Evolutionary conservation across 2,797 vertebrate species (phyloP).

Genomic region (Chloroceryle inda): DNA sequence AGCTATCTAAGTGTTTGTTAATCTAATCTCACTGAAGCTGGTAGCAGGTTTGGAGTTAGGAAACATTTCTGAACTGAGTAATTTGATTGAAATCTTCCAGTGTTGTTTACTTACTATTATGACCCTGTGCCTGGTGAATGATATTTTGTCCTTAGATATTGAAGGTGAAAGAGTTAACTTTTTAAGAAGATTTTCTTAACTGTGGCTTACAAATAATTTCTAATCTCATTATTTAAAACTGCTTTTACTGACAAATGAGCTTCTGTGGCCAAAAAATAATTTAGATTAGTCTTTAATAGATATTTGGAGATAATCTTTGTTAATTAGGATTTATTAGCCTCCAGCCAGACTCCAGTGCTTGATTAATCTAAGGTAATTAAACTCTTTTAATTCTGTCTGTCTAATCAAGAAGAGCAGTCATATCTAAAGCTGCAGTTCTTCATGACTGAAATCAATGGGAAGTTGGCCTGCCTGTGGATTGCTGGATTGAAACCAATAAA

Average conservation of each 20-base stretch:
- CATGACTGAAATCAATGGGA: not conserved
- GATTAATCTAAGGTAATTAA: slow-evolving; percentile 65
- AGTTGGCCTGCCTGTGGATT: not conserved
- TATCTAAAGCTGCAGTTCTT: not conserved
- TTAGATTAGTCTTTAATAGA: slow-evolving; percentile 29
- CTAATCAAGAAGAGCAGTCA: slow-evolving; percentile 20
- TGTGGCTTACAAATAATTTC: not conserved
- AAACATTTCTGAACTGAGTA: not conserved
- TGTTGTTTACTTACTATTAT: not conserved
- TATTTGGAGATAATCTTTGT: slow-evolving; percentile 49
- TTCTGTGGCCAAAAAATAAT: slow-evolving; percentile 19
- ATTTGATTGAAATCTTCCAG: not conserved
- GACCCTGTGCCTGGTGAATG: not conserved
- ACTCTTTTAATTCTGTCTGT: slow-evolving; percentile 19
- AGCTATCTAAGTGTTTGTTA: not conserved
- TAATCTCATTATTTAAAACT: slow-evolving; percentile 54
- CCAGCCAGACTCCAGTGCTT: slow-evolving; percentile 9
- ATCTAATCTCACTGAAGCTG: not conserved
- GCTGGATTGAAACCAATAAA: not conserved
- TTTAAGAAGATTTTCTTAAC: not conserved
- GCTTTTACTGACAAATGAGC: slow-evolving; percentile 39
- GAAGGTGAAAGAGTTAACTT: slow-evolving; percentile 1
- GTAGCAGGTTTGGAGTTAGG: not conserved
- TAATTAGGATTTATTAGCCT: slow-evolving; percentile 66
- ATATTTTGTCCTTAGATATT: not conserved